A percentile compares a stretch with the other conserved stretches of the same genome.
phyloP scores from a whole-genome alignment of 2,113 vertebrate species.

The Cyanoramphus novaezelandiae region DNA sequence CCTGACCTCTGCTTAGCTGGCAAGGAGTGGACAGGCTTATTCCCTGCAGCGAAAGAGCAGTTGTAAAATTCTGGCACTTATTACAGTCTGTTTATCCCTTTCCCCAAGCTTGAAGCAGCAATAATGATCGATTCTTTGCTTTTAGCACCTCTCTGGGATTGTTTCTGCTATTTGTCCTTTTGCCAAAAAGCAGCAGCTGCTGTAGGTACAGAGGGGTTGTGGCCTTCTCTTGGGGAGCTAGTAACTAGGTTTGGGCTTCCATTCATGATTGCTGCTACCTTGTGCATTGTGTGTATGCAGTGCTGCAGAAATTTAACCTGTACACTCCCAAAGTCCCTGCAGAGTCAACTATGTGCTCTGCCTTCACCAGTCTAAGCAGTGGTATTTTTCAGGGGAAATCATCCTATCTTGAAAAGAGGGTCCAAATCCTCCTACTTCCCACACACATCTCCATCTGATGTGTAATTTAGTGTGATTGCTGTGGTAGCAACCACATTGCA shows the following conservation, averaged over 20 bases:
- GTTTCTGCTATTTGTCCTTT: neutral
- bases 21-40: neutral
- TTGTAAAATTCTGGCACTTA: conserved; percentile 23
- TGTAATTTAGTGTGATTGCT: neutral
- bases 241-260: neutral
- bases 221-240: neutral
- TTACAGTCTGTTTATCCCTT: conserved; percentile 10
- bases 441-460: neutral
- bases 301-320: neutral
- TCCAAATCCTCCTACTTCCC: neutral
- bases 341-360: neutral
- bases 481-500: neutral
- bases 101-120: neutral
- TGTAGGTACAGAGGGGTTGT: neutral
- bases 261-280: neutral
- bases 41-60: neutral
- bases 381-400: neutral
- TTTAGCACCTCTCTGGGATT: conserved; percentile 46
- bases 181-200: conserved; percentile 37
- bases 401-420: neutral
- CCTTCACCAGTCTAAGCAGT: neutral
- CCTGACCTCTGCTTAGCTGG: neutral
- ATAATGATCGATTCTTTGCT: conserved; percentile 12
- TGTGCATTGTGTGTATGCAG: fast-evolving
- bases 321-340: neutral